Evolutionary conservation across 2,113 vertebrate genomes (phyloP).

Genomic region (Lampris megalopsis): DNA sequence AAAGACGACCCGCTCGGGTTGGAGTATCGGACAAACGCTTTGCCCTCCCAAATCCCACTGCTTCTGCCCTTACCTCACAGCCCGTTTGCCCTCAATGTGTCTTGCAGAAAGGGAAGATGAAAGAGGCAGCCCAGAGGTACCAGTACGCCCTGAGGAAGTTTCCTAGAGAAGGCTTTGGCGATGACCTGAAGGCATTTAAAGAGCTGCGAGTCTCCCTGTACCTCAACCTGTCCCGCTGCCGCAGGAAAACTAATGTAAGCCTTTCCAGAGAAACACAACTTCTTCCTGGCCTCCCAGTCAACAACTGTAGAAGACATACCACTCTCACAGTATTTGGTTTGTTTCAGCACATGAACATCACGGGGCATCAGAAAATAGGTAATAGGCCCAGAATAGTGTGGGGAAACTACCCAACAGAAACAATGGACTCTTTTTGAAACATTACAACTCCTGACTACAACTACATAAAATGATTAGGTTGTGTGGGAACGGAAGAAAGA

Average conservation of each 20-base stretch:
- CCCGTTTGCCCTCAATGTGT: constrained; percentile 48
- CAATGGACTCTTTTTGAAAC: constrained; percentile 1
- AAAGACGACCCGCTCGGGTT: constrained; percentile 56
- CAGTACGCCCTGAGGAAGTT: constrained; percentile 98
- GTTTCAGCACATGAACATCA: constrained; percentile 14
- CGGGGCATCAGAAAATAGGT: background rate
- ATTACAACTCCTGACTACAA: constrained; percentile 7
- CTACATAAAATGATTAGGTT: constrained; percentile 28
- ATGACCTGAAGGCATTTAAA: constrained; percentile 95
- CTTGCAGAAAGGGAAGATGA: constrained; percentile 97
- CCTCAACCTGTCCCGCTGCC: constrained; percentile 95
- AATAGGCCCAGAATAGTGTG: background rate
- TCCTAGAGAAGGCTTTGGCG: constrained; percentile 93
- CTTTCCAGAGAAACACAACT: background rate
- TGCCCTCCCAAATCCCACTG: constrained; percentile 27
- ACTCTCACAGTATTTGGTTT: constrained; percentile 2
- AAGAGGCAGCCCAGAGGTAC: constrained; percentile 97
- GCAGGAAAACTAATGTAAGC: constrained; percentile 98
- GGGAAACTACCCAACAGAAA: background rate
- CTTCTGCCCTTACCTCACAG: constrained; percentile 33
- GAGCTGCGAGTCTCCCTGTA: constrained; percentile 95
- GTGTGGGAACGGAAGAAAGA: constrained; percentile 15
- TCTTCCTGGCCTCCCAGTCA: background rate
- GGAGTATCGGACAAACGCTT: constrained; percentile 31
- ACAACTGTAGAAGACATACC: constrained; percentile 1